Evolutionary conservation across 1,140 invertebrate genomes (phyloP).

Genomic region (Euschistus heros): DNA sequence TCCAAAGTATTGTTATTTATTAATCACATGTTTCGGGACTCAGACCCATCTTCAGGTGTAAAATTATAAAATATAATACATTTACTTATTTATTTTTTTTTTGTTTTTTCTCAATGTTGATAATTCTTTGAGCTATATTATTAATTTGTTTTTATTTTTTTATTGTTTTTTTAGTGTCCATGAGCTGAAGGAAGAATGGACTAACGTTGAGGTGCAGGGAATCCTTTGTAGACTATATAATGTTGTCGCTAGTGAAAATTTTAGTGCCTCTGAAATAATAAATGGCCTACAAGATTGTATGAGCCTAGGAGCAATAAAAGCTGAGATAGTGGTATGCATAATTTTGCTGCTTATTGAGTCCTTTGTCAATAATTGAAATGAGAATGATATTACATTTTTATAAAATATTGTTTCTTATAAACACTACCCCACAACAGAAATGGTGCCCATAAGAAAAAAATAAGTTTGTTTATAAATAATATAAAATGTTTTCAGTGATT

Average conservation of each 20-base stretch:
- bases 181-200: constrained; percentile 16
- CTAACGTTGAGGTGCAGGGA: not conserved
- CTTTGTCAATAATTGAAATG: not conserved
- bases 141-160: not conserved
- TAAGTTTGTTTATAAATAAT: no score
- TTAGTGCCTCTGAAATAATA: not conserved
- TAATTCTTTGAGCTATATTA: not conserved
- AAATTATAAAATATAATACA: not conserved
- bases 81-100: not conserved
- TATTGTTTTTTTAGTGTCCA: constrained; percentile 8
- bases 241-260: not conserved
- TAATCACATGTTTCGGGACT: not conserved
- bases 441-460: no score
- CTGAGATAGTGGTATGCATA: constrained; percentile 1
- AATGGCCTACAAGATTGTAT: not conserved
- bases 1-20: no score
- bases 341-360: not conserved
- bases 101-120: no score
- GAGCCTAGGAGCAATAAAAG: not conserved
- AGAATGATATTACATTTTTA: not conserved
- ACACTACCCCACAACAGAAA: no score
- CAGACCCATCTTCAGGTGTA: not conserved
- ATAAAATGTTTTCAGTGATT: no score
- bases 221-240: not conserved
- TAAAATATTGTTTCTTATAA: not conserved